These are phyloP conservation scores for Xerus rutilus DNA, from an alignment of 2,797 vertebrate genomes.

Conservation along the genomic window DNA sequence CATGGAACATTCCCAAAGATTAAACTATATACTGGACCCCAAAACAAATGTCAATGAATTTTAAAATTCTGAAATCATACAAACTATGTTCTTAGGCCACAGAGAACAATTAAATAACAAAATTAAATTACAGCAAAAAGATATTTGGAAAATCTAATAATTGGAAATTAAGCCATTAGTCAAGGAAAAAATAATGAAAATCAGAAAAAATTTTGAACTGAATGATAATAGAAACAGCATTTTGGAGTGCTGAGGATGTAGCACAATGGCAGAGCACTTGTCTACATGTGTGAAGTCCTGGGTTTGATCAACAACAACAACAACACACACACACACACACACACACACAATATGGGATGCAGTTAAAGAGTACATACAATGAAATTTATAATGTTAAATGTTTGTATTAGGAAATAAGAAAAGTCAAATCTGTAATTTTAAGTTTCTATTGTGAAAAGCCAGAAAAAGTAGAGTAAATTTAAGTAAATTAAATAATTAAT, in stretches of 20 bases:
- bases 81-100: neutral
- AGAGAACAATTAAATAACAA: neutral
- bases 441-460: neutral
- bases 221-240: neutral
- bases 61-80: too few species aligned
- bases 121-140: neutral
- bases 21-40: neutral
- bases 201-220: neutral
- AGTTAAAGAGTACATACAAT: neutral
- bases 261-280: too few species aligned
- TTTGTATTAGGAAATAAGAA: too few species aligned
- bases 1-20: neutral
- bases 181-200: neutral
- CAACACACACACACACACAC: too few species aligned
- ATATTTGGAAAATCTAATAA: neutral
- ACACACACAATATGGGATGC: neutral
- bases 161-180: neutral
- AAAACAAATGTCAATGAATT: neutral
- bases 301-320: too few species aligned
- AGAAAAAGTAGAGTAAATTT: neutral
- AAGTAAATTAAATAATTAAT: too few species aligned
- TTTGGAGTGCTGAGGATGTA: too few species aligned
- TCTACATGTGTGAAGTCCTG: too few species aligned
- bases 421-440: too few species aligned
- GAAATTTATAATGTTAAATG: neutral